Base-by-base conservation (phyloP, 2,797 vertebrate genomes). In the Oceanodroma leucorhoa region DNA sequence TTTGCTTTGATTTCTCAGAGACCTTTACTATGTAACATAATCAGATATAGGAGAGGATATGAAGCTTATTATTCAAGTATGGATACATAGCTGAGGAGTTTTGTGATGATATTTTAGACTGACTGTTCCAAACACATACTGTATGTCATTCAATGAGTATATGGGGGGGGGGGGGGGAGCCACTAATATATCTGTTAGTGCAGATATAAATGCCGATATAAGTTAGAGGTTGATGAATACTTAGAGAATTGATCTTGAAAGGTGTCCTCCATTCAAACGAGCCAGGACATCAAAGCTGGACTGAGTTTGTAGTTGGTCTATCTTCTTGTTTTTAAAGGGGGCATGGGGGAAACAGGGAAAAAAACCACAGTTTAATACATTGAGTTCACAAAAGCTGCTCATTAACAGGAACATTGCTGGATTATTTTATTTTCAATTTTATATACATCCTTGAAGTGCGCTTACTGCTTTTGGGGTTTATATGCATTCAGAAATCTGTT, bases 401-500 rank as follows among this genome's bases (percentile, higher is more conserved):
- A 7, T 50, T 36, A 62, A 30, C 22, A 38, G 13, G 24, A 81
- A 6, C 0, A 0, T 30, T 81, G 30, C 29, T 88, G 46, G 41
- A 46, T 73, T 69, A 61, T 50, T 87, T 87, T 64, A 34, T 84
- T 92, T 81, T 83, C 32, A 41, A 14, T 43, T 86, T 91, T 53
- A 24, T 41, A 7, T 38, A 9, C 10, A 22, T 57, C 13, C 38
- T 81, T 78, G 46, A 86, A 67, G 38, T 27, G n/a, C 29, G 11
- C 11, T 83, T 91, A 13, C 4, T 75, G 45, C 46, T 60, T 75
- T 43, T 72, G 65, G 16, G 34, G 11, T 83, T 86, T 83, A 18
- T 60, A 14, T 58, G 34, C 27, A 6, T 72, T 76, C 27, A 58
- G 46, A 83, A 62, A 26, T 81, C 27, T 46, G 34, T 76, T 82